Evolutionary conservation across 2,113 vertebrate genomes (phyloP), one percentile per base, ranked within the genome.

Genomic region (Antechinus stuartii): DNA sequence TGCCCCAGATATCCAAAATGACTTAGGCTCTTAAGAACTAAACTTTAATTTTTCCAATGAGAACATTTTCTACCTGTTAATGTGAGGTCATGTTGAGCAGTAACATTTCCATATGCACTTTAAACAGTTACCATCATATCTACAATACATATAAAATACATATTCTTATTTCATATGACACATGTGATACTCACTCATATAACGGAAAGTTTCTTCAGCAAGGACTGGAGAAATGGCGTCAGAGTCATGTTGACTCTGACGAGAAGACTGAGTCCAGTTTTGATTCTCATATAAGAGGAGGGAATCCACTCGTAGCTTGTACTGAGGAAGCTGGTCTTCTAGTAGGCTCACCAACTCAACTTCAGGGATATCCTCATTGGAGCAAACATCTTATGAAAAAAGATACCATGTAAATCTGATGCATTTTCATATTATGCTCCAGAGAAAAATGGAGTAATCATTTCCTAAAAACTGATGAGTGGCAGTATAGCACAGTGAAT

Each of bases 241-340:
- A 9, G 98, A 96, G 7, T 94, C 98, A 93, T 97, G 98, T 6
- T 98, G 99, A 1, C 95, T 98, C 93, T 95, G 91, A 91, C 96
- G 97, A 0, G 99, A 97, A 19, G 99, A 98, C 25, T 98, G 98
- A 46, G 98, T 96, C 99, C 99, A 99, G 96, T 99, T 99, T 97
- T 99, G 99, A 93, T 99, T 99, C 97, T 99, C 99, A n/a, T 99
- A 99, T 10, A 99, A 98, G 97, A 99, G 99, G 91, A 99, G 96
- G 0, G 99, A 99, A 54, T 99, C 99, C n/a, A 98, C 99, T 93
- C 96, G 97, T 47, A 99, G 97, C 52, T 98, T 98, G 89, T 99
- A 99, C 91, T 98, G 98, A 89, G 99, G 99, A 76, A 99, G 55
- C 91, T 99, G 99, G 0, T 99, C 99, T 96, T 99, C 99, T 54